Percentiles rank a stretch among this genome's conserved stretches.
Conservation (phyloP, 2,113 vertebrate genomes). For the Irena cyanogastra region DNA sequence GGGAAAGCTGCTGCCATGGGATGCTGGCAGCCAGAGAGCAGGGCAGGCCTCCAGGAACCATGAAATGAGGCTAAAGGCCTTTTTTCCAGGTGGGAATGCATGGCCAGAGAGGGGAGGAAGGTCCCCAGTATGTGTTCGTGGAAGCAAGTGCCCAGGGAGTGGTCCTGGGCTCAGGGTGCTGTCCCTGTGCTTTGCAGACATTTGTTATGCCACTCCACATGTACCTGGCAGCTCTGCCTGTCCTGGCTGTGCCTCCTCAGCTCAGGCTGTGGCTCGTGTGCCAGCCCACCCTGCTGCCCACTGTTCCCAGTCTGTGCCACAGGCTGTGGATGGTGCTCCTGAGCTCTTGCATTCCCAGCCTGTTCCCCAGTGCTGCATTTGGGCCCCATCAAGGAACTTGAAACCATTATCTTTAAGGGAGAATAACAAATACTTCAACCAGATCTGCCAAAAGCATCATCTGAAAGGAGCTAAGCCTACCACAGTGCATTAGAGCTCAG, state of each 20-base stretch:
- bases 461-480: constrained; percentile 19
- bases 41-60: neutral
- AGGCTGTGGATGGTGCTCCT: neutral
- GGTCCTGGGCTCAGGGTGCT: neutral
- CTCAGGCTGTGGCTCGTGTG: rapidly evolving
- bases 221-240: neutral
- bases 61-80: neutral
- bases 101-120: neutral
- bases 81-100: neutral
- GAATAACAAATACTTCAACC: neutral
- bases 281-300: neutral
- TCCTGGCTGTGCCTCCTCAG: neutral
- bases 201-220: rapidly evolving
- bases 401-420: neutral
- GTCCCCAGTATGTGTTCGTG: rapidly evolving
- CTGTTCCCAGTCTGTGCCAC: neutral
- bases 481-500: neutral
- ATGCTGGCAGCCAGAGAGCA: neutral
- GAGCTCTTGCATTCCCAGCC: neutral
- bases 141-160: neutral
- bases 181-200: neutral
- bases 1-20: neutral
- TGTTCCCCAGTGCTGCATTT: neutral
- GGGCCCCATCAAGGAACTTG: neutral
- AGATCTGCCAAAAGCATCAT: neutral